Evolutionary conservation across 1,140 invertebrate species (phyloP).

Genomic region (Euwallacea fornicatus): DNA sequence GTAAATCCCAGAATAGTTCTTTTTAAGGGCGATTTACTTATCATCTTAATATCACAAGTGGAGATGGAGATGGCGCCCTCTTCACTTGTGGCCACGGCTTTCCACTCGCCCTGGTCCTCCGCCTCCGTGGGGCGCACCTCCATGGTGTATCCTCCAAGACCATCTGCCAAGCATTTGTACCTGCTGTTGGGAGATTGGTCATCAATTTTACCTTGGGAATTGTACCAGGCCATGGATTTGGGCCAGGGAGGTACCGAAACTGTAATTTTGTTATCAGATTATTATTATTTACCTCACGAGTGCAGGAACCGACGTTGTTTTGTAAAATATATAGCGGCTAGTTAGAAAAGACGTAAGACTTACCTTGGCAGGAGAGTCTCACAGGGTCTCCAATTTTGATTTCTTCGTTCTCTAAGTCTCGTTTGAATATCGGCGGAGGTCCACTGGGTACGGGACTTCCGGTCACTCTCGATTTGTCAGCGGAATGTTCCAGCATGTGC

Average conservation of each 20-base stretch:
- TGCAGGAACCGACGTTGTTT: constrained; percentile 16
- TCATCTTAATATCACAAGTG: constrained; percentile 70
- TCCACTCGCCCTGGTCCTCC: constrained; percentile 85
- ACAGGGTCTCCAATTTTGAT: constrained; percentile 76
- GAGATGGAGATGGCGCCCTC: constrained; percentile 74
- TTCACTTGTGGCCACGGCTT: constrained; percentile 75
- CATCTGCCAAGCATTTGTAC: constrained; percentile 76
- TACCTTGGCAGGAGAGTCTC: constrained; percentile 72
- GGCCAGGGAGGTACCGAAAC: constrained; percentile 83
- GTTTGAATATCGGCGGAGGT: constrained; percentile 73
- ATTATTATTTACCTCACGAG: too few relatives aligned
- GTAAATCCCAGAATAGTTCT: neutral
- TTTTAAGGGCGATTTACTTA: constrained; percentile 58
- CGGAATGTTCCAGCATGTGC: constrained; percentile 70
- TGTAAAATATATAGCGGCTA: neutral
- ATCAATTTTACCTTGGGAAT: constrained; percentile 75
- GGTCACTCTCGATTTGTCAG: constrained; percentile 58
- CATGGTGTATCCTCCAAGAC: constrained; percentile 74
- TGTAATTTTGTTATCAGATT: constrained; percentile 41
- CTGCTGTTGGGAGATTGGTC: constrained; percentile 57
- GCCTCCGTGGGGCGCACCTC: constrained; percentile 74
- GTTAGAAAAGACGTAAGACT: constrained; percentile 32
- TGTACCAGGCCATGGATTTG: constrained; percentile 78
- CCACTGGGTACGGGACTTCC: constrained; percentile 58
- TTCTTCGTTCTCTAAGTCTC: constrained; percentile 69